Percentiles rank a stretch among this genome's conserved stretches.
Evolutionary conservation across 2,888 invertebrate genomes (phyloP).

Genomic region (Orchesella flavescens): DNA sequence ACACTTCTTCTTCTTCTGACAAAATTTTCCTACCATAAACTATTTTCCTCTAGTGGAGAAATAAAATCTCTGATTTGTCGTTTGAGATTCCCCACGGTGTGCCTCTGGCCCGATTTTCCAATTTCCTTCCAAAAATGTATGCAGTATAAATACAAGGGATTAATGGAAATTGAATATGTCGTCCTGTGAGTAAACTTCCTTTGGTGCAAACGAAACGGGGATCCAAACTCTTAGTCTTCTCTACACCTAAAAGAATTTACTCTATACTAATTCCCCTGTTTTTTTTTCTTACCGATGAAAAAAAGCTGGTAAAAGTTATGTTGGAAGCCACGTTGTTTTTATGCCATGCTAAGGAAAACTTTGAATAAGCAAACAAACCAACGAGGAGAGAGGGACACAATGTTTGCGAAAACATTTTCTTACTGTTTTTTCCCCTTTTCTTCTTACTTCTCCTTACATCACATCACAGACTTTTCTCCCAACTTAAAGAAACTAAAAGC

Average conservation of each 20-base stretch:
- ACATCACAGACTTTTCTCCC: too few species aligned
- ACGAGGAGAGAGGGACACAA: background rate
- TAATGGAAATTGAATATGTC: slow-evolving; percentile 43
- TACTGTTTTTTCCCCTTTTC: too few species aligned
- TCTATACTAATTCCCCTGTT: too few species aligned
- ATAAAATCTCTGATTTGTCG: background rate
- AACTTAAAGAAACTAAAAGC: background rate
- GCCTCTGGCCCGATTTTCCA: too few species aligned
- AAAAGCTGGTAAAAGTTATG: background rate
- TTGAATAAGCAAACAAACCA: slow-evolving; percentile 37
- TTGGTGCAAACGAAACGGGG: too few species aligned
- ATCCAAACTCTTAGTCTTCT: too few species aligned
- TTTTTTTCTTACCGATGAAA: background rate
- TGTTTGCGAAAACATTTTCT: background rate
- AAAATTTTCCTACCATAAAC: too few species aligned
- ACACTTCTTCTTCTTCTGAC: too few species aligned
- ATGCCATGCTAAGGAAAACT: slow-evolving; percentile 4
- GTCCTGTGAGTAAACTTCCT: background rate
- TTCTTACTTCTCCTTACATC: too few species aligned
- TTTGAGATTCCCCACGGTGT: too few species aligned
- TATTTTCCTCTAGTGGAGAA: background rate
- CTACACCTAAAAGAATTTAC: too few species aligned
- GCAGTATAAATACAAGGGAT: slow-evolving; percentile 20
- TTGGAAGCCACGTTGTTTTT: background rate
- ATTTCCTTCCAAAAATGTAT: too few species aligned